A percentile compares a stretch with the other conserved stretches of the same genome.
phyloP scores from a whole-genome alignment of 2,797 vertebrate genomes.

The Anguilla anguilla region DNA sequence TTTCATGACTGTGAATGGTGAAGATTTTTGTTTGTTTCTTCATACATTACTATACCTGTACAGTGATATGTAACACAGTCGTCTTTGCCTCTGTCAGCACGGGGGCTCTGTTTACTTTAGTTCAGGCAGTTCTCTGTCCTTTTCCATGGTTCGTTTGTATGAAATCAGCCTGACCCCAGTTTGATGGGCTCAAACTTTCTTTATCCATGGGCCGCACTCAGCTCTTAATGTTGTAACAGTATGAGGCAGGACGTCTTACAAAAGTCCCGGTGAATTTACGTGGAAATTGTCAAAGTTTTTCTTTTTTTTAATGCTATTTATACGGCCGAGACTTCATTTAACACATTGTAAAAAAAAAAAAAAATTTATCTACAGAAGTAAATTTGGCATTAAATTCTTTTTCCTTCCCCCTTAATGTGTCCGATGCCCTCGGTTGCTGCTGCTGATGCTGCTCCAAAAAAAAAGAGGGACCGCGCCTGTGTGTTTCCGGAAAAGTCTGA shows the following conservation, averaged over 20 bases:
- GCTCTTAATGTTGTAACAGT: background rate
- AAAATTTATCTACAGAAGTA: background rate
- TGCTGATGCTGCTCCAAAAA: background rate
- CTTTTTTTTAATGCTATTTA: background rate
- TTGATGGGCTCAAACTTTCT: background rate
- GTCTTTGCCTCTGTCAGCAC: background rate
- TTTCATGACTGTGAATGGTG: too few relatives aligned
- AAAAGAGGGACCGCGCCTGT: background rate
- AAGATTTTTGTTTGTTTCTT: too few relatives aligned
- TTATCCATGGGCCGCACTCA: background rate
- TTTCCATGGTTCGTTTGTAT: background rate
- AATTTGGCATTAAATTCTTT: background rate
- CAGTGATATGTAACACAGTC: background rate
- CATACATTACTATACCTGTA: background rate
- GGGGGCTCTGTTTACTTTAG: background rate
- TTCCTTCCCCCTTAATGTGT: background rate
- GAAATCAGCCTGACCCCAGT: background rate
- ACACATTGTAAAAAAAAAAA: background rate
- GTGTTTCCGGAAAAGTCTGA: background rate
- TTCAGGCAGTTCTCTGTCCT: background rate
- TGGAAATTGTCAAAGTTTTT: background rate
- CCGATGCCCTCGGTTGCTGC: background rate
- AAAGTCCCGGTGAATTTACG: background rate
- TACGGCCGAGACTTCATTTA: background rate
- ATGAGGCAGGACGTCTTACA: background rate